Conservation (phyloP, 2,797 vertebrate species). For the Falco novaeseelandiae region DNA sequence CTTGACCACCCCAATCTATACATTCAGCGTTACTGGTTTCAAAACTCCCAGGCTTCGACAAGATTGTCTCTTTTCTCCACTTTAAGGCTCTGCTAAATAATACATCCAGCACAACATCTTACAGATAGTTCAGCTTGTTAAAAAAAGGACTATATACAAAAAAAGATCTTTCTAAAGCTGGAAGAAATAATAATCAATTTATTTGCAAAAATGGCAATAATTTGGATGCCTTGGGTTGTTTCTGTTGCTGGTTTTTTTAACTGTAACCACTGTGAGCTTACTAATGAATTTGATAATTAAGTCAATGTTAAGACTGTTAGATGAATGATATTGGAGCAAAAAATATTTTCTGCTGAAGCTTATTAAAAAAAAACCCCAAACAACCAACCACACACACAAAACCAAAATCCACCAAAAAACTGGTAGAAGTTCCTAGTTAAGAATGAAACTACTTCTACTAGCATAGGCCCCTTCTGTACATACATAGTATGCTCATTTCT, state of each 20-base stretch:
- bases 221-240: background rate
- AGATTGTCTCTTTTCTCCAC: background rate
- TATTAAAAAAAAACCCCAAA: too few species aligned
- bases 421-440: background rate
- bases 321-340: background rate
- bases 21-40: background rate
- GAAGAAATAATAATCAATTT: background rate
- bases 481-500: background rate
- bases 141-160: background rate
- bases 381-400: background rate
- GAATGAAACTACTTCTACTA: background rate
- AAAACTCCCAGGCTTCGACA: background rate
- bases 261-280: background rate
- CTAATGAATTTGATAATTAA: background rate
- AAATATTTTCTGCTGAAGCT: background rate
- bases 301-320: background rate
- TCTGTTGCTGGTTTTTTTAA: background rate
- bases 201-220: background rate
- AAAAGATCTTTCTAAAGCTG: background rate
- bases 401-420: background rate
- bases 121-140: background rate
- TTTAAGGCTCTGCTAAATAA: background rate
- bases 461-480: background rate
- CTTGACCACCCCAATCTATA: background rate
- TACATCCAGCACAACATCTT: background rate